phyloP scores from a whole-genome alignment of 1,140 invertebrate species.

The Papilio glaucus region DNA sequence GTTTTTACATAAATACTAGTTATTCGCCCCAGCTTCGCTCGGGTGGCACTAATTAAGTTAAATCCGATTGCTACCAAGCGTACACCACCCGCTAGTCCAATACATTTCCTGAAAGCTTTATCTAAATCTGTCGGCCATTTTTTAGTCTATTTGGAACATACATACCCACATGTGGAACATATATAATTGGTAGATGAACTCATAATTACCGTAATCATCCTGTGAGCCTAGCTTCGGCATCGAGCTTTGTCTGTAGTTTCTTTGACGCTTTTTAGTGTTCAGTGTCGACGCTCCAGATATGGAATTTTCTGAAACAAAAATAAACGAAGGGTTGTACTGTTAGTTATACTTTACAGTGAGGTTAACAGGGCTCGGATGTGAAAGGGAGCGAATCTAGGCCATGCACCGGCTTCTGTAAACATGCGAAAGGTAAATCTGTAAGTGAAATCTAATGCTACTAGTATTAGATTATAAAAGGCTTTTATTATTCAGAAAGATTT shows the following conservation, averaged over 20 bases:
- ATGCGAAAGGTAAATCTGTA: not conserved
- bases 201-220: conserved; percentile 72
- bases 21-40: too few relatives aligned
- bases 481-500: too few relatives aligned
- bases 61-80: too few relatives aligned
- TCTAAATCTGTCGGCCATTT: too few relatives aligned
- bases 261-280: conserved; percentile 82
- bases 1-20: too few relatives aligned
- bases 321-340: not conserved
- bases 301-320: conserved; percentile 79
- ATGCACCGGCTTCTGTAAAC: not conserved
- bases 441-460: not conserved
- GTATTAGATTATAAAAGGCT: too few relatives aligned
- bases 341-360: too few relatives aligned
- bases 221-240: conserved; percentile 81
- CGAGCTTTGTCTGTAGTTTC: conserved; percentile 83
- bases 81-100: too few relatives aligned
- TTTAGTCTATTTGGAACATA: too few relatives aligned
- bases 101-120: too few relatives aligned
- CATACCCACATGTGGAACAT: too few relatives aligned
- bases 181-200: not conserved
- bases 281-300: conserved; percentile 84
- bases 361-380: not conserved
- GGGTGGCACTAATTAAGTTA: too few relatives aligned
- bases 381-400: not conserved